Conservation (phyloP, 2,888 invertebrate species). For the Siphlonurus alternatus region DNA sequence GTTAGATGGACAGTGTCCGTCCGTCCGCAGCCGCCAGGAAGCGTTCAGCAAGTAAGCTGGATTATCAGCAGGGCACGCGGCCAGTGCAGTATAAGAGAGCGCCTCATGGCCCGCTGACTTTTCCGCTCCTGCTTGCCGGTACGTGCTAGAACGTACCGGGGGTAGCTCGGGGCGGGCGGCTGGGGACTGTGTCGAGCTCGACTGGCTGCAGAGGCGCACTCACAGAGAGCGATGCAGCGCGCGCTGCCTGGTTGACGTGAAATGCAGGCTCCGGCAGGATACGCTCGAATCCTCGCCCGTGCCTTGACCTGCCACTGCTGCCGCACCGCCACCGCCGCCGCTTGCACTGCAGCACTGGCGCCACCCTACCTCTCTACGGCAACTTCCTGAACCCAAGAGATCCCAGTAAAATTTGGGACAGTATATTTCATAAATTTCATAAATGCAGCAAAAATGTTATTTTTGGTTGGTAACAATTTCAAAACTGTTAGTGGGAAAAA, state of each 20-base stretch:
- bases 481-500: too few relatives aligned
- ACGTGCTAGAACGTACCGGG: background rate
- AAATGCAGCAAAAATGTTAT: too few relatives aligned
- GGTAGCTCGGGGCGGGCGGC: too few relatives aligned
- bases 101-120: background rate
- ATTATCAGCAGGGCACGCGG: background rate
- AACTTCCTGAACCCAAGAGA: background rate
- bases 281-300: background rate
- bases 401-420: too few relatives aligned
- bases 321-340: background rate
- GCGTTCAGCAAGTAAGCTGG: too few relatives aligned
- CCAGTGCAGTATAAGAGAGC: background rate
- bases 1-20: too few relatives aligned
- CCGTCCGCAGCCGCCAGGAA: too few relatives aligned
- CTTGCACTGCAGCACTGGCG: background rate
- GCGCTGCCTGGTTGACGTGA: background rate
- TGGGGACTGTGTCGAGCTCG: too few relatives aligned
- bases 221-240: background rate
- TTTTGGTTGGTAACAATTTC: too few relatives aligned
- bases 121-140: background rate
- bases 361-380: slow-evolving; percentile 1
- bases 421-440: too few relatives aligned
- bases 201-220: background rate
- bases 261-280: background rate
- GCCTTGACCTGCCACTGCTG: background rate